These are phyloP conservation scores for Cheilosia pagana DNA, from an alignment of 2,888 invertebrate genomes.

Conservation along the genomic window DNA sequence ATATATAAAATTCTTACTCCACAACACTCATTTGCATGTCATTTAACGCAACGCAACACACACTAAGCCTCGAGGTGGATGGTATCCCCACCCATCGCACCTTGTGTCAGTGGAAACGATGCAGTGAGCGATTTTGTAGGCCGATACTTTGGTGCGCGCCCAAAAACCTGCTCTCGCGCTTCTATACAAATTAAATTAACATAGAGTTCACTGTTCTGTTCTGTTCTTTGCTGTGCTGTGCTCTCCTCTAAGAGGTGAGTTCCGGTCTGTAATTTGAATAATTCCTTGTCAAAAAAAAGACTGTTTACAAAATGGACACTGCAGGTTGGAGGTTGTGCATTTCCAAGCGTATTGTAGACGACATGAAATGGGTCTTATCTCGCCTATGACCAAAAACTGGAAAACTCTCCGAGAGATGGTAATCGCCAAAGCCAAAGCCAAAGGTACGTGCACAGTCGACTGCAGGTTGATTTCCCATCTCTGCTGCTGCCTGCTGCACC, in stretches of 20 bases:
- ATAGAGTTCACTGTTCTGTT: constrained; percentile 67
- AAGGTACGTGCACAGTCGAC: constrained; percentile 60
- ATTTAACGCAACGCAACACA: constrained; percentile 75
- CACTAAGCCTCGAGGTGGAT: constrained; percentile 61
- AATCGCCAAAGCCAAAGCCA: constrained; percentile 52
- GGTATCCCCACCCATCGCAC: constrained; percentile 50
- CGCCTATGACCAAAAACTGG: constrained; percentile 51
- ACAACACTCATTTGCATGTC: constrained; percentile 75
- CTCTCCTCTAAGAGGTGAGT: constrained; percentile 51
- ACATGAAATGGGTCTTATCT: constrained; percentile 38
- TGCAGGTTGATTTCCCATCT: constrained; percentile 68
- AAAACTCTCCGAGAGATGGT: constrained; percentile 58
- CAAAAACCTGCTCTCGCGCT: constrained; percentile 74
- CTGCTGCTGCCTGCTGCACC: constrained; percentile 13
- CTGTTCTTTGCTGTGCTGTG: background rate
- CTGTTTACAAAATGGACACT: constrained; percentile 63
- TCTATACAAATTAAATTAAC: constrained; percentile 74
- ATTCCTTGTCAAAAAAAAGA: constrained; percentile 50
- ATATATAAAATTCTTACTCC: constrained; percentile 53
- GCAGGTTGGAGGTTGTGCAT: constrained; percentile 34
- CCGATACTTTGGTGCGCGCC: constrained; percentile 72
- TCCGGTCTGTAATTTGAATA: constrained; percentile 69
- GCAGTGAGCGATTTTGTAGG: constrained; percentile 68
- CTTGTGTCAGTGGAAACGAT: constrained; percentile 46
- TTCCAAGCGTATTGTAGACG: constrained; percentile 43